These are phyloP conservation scores for Lottia gigantea DNA, from an alignment of 2,888 invertebrate genomes.

Conservation along the genomic window DNA sequence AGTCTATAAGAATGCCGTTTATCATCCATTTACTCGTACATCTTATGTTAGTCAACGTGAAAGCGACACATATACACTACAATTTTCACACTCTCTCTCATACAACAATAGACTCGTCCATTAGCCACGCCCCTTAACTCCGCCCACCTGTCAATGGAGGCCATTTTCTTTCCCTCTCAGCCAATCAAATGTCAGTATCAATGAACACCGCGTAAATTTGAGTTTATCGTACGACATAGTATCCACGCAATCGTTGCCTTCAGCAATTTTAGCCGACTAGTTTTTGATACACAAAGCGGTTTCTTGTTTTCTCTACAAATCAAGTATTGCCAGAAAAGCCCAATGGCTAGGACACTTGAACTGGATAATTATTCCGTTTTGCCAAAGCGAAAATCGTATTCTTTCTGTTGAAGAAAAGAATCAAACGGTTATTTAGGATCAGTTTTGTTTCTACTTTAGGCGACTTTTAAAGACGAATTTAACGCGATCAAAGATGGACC, in stretches of 20 bases:
- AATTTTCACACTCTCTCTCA: slow-evolving; percentile 18
- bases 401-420: slow-evolving; percentile 6
- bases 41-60: slow-evolving; percentile 8
- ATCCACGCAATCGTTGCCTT: slow-evolving; percentile 2
- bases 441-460: slow-evolving; percentile 1
- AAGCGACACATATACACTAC: slow-evolving; percentile 8
- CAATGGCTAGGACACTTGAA: slow-evolving; percentile 11
- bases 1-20: slow-evolving; percentile 10
- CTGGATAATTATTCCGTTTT: slow-evolving; percentile 11
- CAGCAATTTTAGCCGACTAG: slow-evolving; percentile 7
- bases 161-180: slow-evolving; percentile 16
- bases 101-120: slow-evolving; percentile 31
- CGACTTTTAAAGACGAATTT: background rate
- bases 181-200: slow-evolving; percentile 5
- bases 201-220: slow-evolving; percentile 31
- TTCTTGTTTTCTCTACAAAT: slow-evolving; percentile 10
- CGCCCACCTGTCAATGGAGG: slow-evolving; percentile 37
- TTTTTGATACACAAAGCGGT: slow-evolving; percentile 9
- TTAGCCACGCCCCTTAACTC: slow-evolving; percentile 29
- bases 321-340: slow-evolving; percentile 5
- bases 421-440: background rate
- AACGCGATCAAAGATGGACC: slow-evolving; percentile 3
- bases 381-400: slow-evolving; percentile 4
- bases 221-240: slow-evolving; percentile 9
- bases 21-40: slow-evolving; percentile 10